These are phyloP conservation scores for Rhabdomys pumilio DNA, from an alignment of 2,797 vertebrate species.

Conservation along the genomic window DNA sequence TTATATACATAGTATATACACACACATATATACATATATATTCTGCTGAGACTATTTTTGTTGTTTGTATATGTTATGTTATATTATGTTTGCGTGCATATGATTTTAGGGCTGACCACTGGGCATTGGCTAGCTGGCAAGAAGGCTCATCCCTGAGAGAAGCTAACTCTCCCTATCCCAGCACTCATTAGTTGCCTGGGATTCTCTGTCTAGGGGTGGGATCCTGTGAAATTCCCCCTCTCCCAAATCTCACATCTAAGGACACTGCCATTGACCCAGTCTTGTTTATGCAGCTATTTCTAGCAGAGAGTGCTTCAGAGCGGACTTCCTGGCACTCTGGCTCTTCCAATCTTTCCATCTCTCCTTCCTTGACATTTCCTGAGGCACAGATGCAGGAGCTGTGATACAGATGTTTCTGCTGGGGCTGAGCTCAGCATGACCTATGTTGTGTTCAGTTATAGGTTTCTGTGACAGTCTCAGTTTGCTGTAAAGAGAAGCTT, in stretches of 20 bases:
- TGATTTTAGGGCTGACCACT: not conserved
- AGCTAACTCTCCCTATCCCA: not conserved
- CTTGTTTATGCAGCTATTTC: not conserved
- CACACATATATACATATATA: too few species aligned
- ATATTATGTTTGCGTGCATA: too few species aligned
- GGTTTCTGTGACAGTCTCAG: not conserved
- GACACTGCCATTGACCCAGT: too few species aligned
- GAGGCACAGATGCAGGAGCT: not conserved
- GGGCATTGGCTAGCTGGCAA: not conserved
- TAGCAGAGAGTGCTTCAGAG: not conserved
- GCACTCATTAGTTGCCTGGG: too few species aligned
- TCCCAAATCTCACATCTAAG: not conserved
- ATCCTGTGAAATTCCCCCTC: not conserved
- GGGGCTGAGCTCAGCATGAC: not conserved
- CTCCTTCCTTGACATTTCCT: not conserved
- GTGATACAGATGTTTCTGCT: not conserved
- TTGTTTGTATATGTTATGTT: not conserved
- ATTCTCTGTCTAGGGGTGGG: not conserved
- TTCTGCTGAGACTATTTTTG: not conserved
- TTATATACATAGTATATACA: too few species aligned
- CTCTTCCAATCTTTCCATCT: not conserved
- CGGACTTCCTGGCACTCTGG: not conserved
- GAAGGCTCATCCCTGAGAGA: not conserved
- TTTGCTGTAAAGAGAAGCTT: not conserved
- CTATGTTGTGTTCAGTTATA: not conserved